These are phyloP conservation scores for Trigoniulus corallinus DNA, from an alignment of 1,140 invertebrate genomes.

Conservation along the genomic window DNA sequence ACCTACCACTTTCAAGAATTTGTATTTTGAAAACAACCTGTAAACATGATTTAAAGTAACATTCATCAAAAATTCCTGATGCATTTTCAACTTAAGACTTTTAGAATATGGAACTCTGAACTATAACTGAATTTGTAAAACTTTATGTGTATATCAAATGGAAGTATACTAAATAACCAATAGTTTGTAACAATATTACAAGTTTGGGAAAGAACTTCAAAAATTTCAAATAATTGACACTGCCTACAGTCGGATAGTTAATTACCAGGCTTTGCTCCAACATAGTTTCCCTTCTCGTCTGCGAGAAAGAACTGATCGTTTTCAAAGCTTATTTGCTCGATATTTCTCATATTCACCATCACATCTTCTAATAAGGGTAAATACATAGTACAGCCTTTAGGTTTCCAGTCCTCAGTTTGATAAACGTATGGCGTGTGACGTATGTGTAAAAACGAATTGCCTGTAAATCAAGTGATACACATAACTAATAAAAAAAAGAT, in stretches of 20 bases:
- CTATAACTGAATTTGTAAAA: too few relatives aligned
- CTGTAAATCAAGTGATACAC: neutral
- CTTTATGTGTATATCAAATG: too few relatives aligned
- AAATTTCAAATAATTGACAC: too few relatives aligned
- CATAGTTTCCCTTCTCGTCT: conserved; percentile 22
- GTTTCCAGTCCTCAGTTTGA: conserved; percentile 24
- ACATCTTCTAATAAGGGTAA: conserved; percentile 21
- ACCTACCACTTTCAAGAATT: too few relatives aligned
- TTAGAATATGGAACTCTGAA: too few relatives aligned
- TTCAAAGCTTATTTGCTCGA: conserved; percentile 23
- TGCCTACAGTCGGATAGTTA: neutral
- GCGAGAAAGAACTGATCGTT: conserved; percentile 24
- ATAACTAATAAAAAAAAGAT: neutral
- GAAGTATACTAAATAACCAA: too few relatives aligned
- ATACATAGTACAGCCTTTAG: conserved; percentile 22
- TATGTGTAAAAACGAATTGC: conserved; percentile 16
- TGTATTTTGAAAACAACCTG: too few relatives aligned
- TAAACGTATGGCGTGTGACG: conserved; percentile 17
- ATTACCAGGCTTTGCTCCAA: conserved; percentile 21
- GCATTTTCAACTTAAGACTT: too few relatives aligned
- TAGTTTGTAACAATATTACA: too few relatives aligned
- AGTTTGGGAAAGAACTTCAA: too few relatives aligned
- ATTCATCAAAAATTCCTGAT: too few relatives aligned
- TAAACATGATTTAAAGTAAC: too few relatives aligned
- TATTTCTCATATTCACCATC: conserved; percentile 21